phyloP scores from a whole-genome alignment of 2,113 vertebrate species.

The Hippolais icterina region DNA sequence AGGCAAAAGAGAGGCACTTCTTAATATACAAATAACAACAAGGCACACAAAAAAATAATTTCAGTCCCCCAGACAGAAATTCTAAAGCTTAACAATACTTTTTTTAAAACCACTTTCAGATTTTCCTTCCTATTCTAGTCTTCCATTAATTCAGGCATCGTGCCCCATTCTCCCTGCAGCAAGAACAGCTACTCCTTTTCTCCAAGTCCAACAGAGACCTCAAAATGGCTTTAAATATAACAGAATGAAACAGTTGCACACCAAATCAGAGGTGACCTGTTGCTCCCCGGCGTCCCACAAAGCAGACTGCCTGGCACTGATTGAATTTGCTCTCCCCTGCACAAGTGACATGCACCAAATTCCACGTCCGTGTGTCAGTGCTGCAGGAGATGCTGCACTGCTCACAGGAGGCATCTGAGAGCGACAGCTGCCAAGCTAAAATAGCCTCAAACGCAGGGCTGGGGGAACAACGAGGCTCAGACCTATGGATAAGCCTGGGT shows the following conservation, averaged over 20 bases:
- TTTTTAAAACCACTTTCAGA: rapidly evolving
- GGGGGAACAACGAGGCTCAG: background rate
- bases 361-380: background rate
- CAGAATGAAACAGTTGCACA: background rate
- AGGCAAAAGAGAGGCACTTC: background rate
- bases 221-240: background rate
- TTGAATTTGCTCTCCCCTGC: background rate
- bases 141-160: background rate
- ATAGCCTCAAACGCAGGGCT: background rate
- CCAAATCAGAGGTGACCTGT: background rate
- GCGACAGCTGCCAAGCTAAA: background rate
- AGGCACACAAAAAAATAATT: background rate
- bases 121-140: background rate
- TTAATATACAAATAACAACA: background rate
- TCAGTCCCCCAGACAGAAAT: background rate
- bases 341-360: background rate
- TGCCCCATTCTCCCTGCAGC: background rate
- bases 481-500: rapidly evolving
- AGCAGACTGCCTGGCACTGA: background rate
- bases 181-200: background rate
- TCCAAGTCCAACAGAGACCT: background rate
- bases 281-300: background rate
- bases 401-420: background rate
- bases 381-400: background rate
- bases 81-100: background rate